A percentile compares a stretch with the other conserved stretches of the same genome.
These are phyloP conservation scores for Rhineura floridana DNA, from an alignment of 2,113 vertebrate genomes.

Conservation along the genomic window DNA sequence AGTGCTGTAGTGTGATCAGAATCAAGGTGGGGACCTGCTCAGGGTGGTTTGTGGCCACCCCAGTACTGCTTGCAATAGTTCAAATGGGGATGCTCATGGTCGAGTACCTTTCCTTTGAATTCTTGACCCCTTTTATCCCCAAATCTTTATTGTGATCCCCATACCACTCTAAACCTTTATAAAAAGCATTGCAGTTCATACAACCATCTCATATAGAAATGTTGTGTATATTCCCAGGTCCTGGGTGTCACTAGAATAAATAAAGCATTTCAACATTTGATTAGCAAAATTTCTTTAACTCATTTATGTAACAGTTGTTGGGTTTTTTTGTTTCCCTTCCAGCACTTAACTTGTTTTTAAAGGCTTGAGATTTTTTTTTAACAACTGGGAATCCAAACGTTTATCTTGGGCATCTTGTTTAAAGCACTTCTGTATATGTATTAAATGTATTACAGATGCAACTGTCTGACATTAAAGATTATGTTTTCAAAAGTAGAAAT, in stretches of 20 bases:
- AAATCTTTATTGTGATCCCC: not conserved
- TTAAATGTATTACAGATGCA: not conserved
- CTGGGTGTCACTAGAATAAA: not conserved
- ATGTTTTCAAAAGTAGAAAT: not conserved
- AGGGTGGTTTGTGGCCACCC: too few relatives aligned
- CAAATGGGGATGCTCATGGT: not conserved
- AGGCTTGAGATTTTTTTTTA: not conserved
- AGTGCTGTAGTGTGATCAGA: too few relatives aligned
- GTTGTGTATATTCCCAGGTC: not conserved
- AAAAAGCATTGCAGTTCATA: not conserved
- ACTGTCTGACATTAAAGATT: not conserved
- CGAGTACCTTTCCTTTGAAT: not conserved
- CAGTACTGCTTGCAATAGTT: too few relatives aligned
- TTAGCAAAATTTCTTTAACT: not conserved
- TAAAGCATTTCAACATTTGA: not conserved
- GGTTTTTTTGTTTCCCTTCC: not conserved
- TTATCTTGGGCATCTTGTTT: not conserved
- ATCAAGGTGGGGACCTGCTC: too few relatives aligned
- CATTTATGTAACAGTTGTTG: not conserved
- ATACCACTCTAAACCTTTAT: not conserved
- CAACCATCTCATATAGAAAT: not conserved
- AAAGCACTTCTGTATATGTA: not conserved
- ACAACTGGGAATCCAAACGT: not conserved
- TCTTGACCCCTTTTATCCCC: not conserved
- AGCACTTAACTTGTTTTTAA: not conserved